Percentiles rank a stretch among this genome's conserved stretches.
Evolutionary conservation across 2,888 invertebrate species (phyloP).

Genomic region (Ernsta delagoae): DNA sequence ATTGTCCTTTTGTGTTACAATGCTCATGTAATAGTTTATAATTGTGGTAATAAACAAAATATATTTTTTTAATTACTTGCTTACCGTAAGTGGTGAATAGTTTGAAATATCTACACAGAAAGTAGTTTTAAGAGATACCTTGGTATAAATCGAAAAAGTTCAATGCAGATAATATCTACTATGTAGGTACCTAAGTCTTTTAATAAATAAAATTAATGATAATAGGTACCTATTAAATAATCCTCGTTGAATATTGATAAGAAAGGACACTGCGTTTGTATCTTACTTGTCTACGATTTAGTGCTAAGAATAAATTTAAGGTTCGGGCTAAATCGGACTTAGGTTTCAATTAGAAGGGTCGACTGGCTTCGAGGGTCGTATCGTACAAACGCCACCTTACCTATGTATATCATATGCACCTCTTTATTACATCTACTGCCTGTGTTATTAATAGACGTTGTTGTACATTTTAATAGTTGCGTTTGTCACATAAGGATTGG

Average conservation of each 20-base stretch:
- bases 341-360: slow-evolving; percentile 57
- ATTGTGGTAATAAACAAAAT: not conserved
- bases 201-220: no score
- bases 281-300: no score
- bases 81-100: not conserved
- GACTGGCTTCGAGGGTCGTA: slow-evolving; percentile 50
- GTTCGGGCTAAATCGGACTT: slow-evolving; percentile 49
- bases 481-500: slow-evolving; percentile 63
- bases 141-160: no score
- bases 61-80: not conserved
- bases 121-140: not conserved
- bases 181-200: no score
- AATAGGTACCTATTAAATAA: no score
- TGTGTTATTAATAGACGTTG: slow-evolving; percentile 64
- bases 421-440: slow-evolving; percentile 56
- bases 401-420: slow-evolving; percentile 55
- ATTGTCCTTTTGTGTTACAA: slow-evolving; percentile 34
- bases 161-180: no score
- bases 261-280: slow-evolving; percentile 37
- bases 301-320: no score
- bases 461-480: slow-evolving; percentile 62
- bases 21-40: slow-evolving; percentile 27
- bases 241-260: slow-evolving; percentile 47
- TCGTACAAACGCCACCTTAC: slow-evolving; percentile 50
- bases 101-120: not conserved